A percentile compares a stretch with the other conserved stretches of the same genome.
These are phyloP conservation scores for Phymorhynchus buccinoides DNA, from an alignment of 1,140 invertebrate species.

Conservation along the genomic window DNA sequence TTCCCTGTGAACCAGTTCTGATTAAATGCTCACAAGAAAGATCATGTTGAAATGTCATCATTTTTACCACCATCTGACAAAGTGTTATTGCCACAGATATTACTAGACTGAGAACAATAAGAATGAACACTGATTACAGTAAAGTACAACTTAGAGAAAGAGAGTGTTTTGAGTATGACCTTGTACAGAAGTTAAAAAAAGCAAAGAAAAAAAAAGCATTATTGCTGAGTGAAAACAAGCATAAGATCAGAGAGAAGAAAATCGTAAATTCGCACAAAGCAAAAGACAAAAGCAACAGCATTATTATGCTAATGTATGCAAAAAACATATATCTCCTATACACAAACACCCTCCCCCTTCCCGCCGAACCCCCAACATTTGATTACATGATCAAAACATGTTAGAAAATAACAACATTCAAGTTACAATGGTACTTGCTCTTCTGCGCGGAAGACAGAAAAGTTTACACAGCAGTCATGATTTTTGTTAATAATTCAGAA, in stretches of 20 bases:
- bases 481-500: background rate
- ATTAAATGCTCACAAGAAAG: no score
- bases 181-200: background rate
- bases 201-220: no score
- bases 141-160: background rate
- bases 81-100: no score
- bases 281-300: background rate
- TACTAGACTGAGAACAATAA: no score
- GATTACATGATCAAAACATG: background rate
- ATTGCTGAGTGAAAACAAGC: slow-evolving; percentile 3
- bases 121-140: no score
- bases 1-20: no score
- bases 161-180: background rate
- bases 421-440: background rate
- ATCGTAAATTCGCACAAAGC: background rate
- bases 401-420: background rate
- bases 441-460: background rate
- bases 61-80: no score
- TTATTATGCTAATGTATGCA: background rate
- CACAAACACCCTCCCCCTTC: no score
- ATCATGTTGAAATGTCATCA: no score
- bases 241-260: background rate
- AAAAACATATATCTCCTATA: background rate
- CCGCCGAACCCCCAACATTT: background rate
- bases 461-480: background rate